Conservation (phyloP, 2,797 vertebrate species). For the Spinus pinus region DNA sequence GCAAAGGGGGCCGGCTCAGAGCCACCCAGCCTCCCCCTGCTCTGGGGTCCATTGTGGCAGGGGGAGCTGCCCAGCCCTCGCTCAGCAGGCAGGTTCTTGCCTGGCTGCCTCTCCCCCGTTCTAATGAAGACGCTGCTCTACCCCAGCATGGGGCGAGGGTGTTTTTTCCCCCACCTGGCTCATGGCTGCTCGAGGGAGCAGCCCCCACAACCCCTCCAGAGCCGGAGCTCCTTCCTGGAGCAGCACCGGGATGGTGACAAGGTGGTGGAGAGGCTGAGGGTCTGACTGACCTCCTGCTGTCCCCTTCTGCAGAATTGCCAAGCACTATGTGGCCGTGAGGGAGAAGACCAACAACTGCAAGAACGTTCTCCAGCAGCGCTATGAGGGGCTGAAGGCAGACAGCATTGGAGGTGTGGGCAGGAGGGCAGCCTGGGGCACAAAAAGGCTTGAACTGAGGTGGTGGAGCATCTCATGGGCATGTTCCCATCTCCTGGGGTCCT, state of each 20-base stretch:
- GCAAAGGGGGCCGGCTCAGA: background rate
- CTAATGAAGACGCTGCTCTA: background rate
- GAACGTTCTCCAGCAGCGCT: conserved; percentile 76
- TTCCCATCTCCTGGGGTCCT: background rate
- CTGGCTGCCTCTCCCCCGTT: background rate
- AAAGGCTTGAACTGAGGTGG: background rate
- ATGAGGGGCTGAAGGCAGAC: conserved; percentile 81
- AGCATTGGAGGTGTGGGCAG: conserved; percentile 67
- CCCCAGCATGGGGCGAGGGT: rapidly evolving
- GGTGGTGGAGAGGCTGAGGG: background rate
- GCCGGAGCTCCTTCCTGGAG: background rate
- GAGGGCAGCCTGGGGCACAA: background rate
- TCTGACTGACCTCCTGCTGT: background rate
- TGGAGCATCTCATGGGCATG: background rate
- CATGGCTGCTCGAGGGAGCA: background rate
- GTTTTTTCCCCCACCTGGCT: background rate
- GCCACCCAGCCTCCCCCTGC: background rate
- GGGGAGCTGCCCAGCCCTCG: background rate
- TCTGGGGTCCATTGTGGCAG: rapidly evolving
- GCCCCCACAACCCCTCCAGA: background rate
- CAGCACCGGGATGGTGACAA: rapidly evolving
- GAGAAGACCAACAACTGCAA: conserved; percentile 83
- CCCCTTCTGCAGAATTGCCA: conserved; percentile 74
- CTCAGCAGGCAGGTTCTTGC: background rate
- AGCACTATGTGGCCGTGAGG: conserved; percentile 80